Conservation (phyloP, 2,888 invertebrate genomes). For the Axea sp. region DNA sequence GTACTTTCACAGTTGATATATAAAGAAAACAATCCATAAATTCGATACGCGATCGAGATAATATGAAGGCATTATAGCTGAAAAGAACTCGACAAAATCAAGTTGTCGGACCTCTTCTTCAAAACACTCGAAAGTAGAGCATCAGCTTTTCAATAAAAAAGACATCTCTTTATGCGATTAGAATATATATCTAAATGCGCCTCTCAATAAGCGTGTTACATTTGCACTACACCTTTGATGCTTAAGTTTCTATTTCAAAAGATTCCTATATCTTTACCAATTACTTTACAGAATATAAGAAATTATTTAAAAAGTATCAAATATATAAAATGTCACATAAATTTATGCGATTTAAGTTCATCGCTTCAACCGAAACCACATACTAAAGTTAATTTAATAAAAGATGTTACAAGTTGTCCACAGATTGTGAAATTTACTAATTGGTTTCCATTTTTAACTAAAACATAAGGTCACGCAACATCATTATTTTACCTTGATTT, state of each 20-base stretch:
- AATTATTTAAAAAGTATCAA: too few species aligned
- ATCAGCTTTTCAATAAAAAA: slow-evolving; percentile 54
- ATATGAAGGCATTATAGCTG: slow-evolving; percentile 13
- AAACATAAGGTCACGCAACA: too few species aligned
- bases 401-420: too few species aligned
- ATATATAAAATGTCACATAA: too few species aligned
- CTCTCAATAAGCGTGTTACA: slow-evolving; percentile 7
- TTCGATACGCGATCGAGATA: slow-evolving; percentile 24
- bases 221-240: slow-evolving; percentile 10
- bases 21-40: slow-evolving; percentile 11
- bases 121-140: slow-evolving; percentile 58
- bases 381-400: too few species aligned
- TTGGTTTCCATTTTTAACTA: too few species aligned
- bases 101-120: slow-evolving; percentile 50
- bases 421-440: too few species aligned
- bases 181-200: slow-evolving; percentile 37
- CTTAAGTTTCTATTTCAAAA: slow-evolving; percentile 26
- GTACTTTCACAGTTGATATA: slow-evolving; percentile 17
- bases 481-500: too few species aligned
- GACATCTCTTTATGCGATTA: slow-evolving; percentile 39
- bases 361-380: too few species aligned
- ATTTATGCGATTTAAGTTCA: too few species aligned
- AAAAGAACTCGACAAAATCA: slow-evolving; percentile 22
- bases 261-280: too few species aligned
- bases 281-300: too few species aligned